Base-by-base conservation (phyloP, 1,140 invertebrate genomes). In the Lasioglossum baleicum region DNA sequence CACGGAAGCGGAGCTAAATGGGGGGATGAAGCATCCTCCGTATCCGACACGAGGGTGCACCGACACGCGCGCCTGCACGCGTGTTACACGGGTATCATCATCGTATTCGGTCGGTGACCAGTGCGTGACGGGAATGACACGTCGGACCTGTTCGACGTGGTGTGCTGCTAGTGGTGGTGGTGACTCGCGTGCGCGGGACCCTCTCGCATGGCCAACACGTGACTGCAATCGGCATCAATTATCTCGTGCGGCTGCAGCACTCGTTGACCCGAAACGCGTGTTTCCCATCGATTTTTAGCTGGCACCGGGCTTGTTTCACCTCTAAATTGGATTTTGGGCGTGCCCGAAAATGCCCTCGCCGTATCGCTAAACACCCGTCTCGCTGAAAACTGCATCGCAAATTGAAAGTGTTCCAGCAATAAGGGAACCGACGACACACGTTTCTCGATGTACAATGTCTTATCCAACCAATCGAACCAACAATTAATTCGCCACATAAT, bases 101-200 rank as follows among this genome's bases (percentile, higher is more conserved):
- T 48, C n/a, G 68, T 35, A 20, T 64, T 73, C 58, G 58, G 70
- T 63, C 70, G 58, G 56, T 31, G 74, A 48, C 65, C 48, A 26
- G 51, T 58, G 22, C 67, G 67, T 71, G 75, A 71, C 75, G 61
- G 13, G 75, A 78, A 71, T 78, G 75, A 71, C 67, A 71, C 48
- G 75, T 56, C 75, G 20, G 58, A 70, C 58, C 65, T 76, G 51
- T 76, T 71, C 20, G 60, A 56, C 60, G 42, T 58, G 10, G 44
- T 10, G 10, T 10, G 44, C 44, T 8, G 13, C 0, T 48, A 26
- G 26, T 26, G 53, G 17, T 35, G 35, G 51, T 7, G 48, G 22
- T 7, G 44, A 22, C 58, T 56, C 48, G 67, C 48, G 67, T 69
- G 67, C 51, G 15, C 40, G 15, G 22, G 7, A 53, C 67, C 48